Percentiles rank a stretch among this genome's conserved stretches.
phyloP scores from a whole-genome alignment of 2,888 invertebrate genomes.

The Lacanobia wlatinum region DNA sequence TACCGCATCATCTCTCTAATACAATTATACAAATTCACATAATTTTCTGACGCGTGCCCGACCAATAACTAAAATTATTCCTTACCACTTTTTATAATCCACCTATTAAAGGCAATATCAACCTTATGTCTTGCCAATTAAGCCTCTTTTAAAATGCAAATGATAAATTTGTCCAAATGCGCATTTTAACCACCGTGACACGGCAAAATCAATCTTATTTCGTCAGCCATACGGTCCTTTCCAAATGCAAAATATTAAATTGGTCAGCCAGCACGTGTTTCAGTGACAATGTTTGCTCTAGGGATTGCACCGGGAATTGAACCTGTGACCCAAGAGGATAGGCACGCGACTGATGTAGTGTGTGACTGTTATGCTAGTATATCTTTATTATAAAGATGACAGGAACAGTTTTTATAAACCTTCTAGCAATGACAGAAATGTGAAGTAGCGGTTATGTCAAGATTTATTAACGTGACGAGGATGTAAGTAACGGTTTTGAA shows the following conservation, averaged over 20 bases:
- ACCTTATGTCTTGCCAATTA: accelerated
- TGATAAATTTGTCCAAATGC: neutral
- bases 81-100: neutral
- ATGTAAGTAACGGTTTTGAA: conserved; percentile 22
- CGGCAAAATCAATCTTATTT: conserved; percentile 10
- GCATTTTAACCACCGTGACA: neutral
- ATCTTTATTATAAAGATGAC: conserved; percentile 50
- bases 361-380: conserved; percentile 49
- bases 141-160: neutral
- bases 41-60: conserved; percentile 62
- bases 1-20: conserved; percentile 47
- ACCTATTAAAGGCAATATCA: neutral
- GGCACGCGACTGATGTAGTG: conserved; percentile 62
- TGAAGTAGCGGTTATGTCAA: neutral
- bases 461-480: neutral
- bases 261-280: conserved; percentile 53
- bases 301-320: conserved; percentile 65
- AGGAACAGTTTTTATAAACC: conserved; percentile 34
- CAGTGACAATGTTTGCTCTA: conserved; percentile 62
- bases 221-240: accelerated
- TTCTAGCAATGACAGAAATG: conserved; percentile 21
- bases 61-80: conserved; percentile 63
- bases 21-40: conserved; percentile 64
- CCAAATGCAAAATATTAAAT: neutral
- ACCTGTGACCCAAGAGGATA: conserved; percentile 63